phyloP scores from a whole-genome alignment of 2,113 vertebrate species.

The Romanogobio albipinnatus region DNA sequence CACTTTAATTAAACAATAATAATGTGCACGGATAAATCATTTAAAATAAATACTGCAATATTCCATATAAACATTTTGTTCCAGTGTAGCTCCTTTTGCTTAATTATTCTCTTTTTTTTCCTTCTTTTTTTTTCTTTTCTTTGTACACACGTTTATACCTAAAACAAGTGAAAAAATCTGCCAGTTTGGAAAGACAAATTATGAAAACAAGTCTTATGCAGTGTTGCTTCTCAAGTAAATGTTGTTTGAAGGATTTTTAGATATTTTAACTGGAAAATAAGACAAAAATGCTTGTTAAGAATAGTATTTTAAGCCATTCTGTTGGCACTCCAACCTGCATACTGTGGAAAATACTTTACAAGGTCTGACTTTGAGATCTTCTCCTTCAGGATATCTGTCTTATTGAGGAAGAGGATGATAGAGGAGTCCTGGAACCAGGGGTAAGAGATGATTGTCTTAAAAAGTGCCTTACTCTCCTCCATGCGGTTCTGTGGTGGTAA shows the following conservation, averaged over 20 bases:
- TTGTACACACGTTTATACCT: background rate
- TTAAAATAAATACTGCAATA: too few relatives aligned
- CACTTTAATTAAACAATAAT: too few relatives aligned
- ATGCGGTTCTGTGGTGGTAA: conserved; percentile 80
- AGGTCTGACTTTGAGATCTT: conserved; percentile 85
- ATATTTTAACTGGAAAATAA: background rate
- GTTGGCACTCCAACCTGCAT: conserved; percentile 71
- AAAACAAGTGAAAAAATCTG: background rate
- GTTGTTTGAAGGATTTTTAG: background rate
- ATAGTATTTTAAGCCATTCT: background rate
- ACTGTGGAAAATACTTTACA: conserved; percentile 83
- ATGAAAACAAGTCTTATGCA: background rate
- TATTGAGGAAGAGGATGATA: conserved; percentile 89
- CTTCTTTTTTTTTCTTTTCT: too few relatives aligned
- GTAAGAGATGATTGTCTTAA: conserved; percentile 83
- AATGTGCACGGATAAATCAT: too few relatives aligned
- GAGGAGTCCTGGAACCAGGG: conserved; percentile 85
- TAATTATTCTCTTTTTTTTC: too few relatives aligned
- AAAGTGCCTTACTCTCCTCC: conserved; percentile 86
- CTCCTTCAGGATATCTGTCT: conserved; percentile 86
- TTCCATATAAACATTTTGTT: too few relatives aligned
- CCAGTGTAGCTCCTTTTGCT: too few relatives aligned
- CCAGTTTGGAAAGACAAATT: background rate
- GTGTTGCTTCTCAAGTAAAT: background rate
- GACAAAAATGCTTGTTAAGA: background rate